These are phyloP conservation scores for Argyra leucocephala DNA, from an alignment of 2,888 invertebrate species.

Conservation along the genomic window DNA sequence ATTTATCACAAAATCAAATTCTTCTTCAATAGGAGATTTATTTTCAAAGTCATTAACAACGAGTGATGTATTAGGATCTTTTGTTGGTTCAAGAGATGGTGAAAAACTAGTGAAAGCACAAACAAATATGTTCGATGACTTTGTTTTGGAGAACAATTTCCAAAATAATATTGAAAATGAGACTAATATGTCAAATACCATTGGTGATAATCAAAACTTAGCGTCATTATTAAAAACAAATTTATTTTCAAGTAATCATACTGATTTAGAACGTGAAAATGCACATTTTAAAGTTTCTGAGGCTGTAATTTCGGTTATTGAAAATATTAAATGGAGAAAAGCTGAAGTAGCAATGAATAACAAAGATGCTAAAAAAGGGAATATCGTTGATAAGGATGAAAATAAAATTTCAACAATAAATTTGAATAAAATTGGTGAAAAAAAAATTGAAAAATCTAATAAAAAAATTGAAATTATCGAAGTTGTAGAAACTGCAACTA, in stretches of 20 bases:
- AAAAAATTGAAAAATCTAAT: slow-evolving; percentile 10
- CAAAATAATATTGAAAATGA: slow-evolving; percentile 4
- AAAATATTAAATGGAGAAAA: slow-evolving; percentile 57
- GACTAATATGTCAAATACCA: slow-evolving; percentile 12
- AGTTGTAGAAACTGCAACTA: background rate
- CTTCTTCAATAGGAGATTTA: slow-evolving; percentile 24
- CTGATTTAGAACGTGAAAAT: slow-evolving; percentile 73
- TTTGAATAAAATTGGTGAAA: background rate
- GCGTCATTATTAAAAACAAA: slow-evolving; percentile 63
- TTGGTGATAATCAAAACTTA: slow-evolving; percentile 56
- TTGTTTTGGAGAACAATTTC: slow-evolving; percentile 30
- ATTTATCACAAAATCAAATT: slow-evolving; percentile 21
- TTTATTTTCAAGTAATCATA: slow-evolving; percentile 59
- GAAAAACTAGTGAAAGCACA: slow-evolving; percentile 35
- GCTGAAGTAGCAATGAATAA: slow-evolving; percentile 33
- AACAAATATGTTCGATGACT: slow-evolving; percentile 35
- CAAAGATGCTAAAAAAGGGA: background rate
- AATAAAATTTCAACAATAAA: background rate
- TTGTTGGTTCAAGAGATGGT: slow-evolving; percentile 36
- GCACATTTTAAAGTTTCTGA: slow-evolving; percentile 78
- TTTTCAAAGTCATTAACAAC: slow-evolving; percentile 23
- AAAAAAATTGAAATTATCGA: slow-evolving; percentile 10
- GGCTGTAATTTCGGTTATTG: slow-evolving; percentile 73
- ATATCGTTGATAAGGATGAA: background rate
- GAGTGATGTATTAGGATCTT: slow-evolving; percentile 34